A percentile compares a stretch with the other conserved stretches of the same genome.
phyloP scores from a whole-genome alignment of 2,888 invertebrate genomes.

The Drosophila monieri region DNA sequence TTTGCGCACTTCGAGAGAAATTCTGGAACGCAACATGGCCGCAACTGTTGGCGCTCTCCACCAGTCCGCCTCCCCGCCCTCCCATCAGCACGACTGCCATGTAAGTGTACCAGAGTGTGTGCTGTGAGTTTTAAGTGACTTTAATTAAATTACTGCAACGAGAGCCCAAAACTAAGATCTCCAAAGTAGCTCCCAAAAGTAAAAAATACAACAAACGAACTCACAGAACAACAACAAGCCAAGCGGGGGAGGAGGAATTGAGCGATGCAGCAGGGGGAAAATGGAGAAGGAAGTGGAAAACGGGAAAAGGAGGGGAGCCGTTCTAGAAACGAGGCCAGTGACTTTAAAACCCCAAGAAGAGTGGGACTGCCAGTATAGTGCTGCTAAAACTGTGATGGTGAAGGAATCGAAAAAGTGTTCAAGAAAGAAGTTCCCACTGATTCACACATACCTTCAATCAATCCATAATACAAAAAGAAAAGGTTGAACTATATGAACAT shows the following conservation, averaged over 20 bases:
- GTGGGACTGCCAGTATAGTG: neutral
- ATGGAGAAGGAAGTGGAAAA: neutral
- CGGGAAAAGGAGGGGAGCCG: neutral
- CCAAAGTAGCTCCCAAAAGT: neutral
- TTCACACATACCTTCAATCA: too few relatives aligned
- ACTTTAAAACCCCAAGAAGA: constrained; percentile 1
- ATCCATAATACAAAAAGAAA: too few relatives aligned
- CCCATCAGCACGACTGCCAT: constrained; percentile 52
- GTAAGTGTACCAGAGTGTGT: constrained; percentile 57
- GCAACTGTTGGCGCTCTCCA: constrained; percentile 63
- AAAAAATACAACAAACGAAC: neutral
- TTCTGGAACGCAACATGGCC: constrained; percentile 79
- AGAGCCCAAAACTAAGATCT: neutral
- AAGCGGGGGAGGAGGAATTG: neutral
- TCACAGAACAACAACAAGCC: neutral
- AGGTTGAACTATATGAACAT: too few relatives aligned
- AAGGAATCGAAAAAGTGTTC: neutral
- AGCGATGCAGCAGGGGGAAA: neutral
- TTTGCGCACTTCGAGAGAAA: constrained; percentile 80
- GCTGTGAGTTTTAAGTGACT: constrained; percentile 9
- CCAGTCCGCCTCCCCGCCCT: constrained; percentile 42
- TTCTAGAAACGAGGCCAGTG: constrained; percentile 15
- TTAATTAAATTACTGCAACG: constrained; percentile 56
- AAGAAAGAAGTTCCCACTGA: too few relatives aligned
- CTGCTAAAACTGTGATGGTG: neutral